Base-by-base conservation (phyloP, 2,797 vertebrate species). In the Syngnathus rostellatus region DNA sequence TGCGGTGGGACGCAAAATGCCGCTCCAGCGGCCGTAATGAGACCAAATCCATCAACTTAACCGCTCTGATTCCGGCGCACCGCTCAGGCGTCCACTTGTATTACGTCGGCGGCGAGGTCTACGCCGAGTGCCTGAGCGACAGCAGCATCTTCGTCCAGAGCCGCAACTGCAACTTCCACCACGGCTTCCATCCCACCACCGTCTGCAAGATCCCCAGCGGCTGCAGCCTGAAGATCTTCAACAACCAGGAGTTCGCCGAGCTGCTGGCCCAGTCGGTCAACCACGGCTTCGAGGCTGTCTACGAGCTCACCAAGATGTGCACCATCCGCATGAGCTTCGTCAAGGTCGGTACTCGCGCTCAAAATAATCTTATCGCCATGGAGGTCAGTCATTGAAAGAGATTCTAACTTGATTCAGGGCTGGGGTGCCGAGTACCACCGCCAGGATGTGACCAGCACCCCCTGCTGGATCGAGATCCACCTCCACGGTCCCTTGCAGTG, bases 381-480 rank as follows among this genome's bases (percentile, higher is more conserved):
- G 37, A 40, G 21, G 14, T 16, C 16, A 17, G 31, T 16, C 55
- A 38, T 2, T 58, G 38, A 58, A 54, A 31, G 17, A 21, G 25
- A 37, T 17, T 1, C 6, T 7, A 38, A 8, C 74, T 9, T 40
- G 71, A 90, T 88, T 9, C 79, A 99, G 97, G 97, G 97, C 5
- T 99, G 97, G 97, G 96, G 97, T 85, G 96, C 97, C n/a, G 97
- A 98, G 64, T 99, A 99, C 87, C 97, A 99, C 83, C 95, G 97
- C 54, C 97, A 99, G 84, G 96, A 99, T 78, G 96, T 99, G 65
- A 99, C 97, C 2, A 99, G 97, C 91, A 99, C 97, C 77, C 96
- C 97, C 69, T 98, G 97, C 91, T 99, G 97, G 96, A 98, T 99
- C 72, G 97, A 99, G 90, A 96, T 99, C 75, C 97, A 99, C 72